Evolutionary conservation across 2,113 vertebrate genomes (phyloP).

Genomic region (Hyperopisus bebe): DNA sequence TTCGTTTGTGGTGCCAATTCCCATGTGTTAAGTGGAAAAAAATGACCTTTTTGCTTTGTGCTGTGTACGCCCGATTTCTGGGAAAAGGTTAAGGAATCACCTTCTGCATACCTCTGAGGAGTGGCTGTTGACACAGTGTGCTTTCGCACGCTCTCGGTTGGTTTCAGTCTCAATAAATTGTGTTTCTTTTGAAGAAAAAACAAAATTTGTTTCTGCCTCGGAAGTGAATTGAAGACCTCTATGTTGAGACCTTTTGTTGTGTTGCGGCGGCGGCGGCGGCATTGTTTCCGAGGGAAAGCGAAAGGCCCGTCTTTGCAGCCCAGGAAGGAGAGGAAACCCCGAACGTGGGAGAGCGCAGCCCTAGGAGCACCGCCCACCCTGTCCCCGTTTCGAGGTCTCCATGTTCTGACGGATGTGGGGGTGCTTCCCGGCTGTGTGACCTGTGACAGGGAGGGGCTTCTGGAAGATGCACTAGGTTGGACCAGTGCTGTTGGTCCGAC

Average conservation of each 20-base stretch:
- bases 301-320: constrained; percentile 45
- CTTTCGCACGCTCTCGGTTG: constrained; percentile 78
- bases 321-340: constrained; percentile 40
- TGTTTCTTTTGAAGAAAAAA: constrained; percentile 90
- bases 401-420: constrained; percentile 24
- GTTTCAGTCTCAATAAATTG: constrained; percentile 97
- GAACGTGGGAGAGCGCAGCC: constrained; percentile 30
- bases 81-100: constrained; percentile 70
- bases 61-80: constrained; percentile 97
- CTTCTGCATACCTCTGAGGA: constrained; percentile 82
- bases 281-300: constrained; percentile 42
- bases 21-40: constrained; percentile 88
- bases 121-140: constrained; percentile 88
- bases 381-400: constrained; percentile 42
- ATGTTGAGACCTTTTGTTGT: constrained; percentile 72
- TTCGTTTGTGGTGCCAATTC: constrained; percentile 93
- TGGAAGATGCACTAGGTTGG: background rate
- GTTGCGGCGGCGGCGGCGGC: constrained; percentile 55
- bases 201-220: constrained; percentile 83
- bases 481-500: background rate
- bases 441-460: constrained; percentile 16
- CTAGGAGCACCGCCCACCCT: constrained; percentile 41
- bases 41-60: constrained; percentile 82
- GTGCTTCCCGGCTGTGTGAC: background rate
- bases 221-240: constrained; percentile 89